Evolutionary conservation across 2,888 invertebrate species (phyloP).

Genomic region (Andrena camellia): DNA sequence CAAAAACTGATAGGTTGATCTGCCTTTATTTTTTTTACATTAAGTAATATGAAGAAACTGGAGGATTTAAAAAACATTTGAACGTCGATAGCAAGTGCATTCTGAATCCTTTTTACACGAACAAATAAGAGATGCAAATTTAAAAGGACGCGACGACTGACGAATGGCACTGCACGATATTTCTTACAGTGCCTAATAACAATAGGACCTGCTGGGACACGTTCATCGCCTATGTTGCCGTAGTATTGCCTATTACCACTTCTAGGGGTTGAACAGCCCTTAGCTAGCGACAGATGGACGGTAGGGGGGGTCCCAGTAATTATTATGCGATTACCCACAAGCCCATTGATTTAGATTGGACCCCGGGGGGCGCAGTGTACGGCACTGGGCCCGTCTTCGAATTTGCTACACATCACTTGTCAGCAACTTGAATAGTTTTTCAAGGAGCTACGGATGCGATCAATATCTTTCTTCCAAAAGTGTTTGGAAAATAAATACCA

Average conservation of each 20-base stretch:
- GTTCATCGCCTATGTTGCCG: slow-evolving; percentile 75
- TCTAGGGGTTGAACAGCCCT: slow-evolving; percentile 75
- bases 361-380: slow-evolving; percentile 78
- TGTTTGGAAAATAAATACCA: background rate
- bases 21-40: too few species aligned
- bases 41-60: too few species aligned
- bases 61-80: background rate
- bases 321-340: slow-evolving; percentile 85
- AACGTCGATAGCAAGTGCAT: background rate
- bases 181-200: slow-evolving; percentile 75
- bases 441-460: background rate
- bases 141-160: slow-evolving; percentile 24
- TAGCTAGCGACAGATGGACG: slow-evolving; percentile 82
- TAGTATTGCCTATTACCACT: slow-evolving; percentile 66
- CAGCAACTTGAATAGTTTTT: slow-evolving; percentile 36
- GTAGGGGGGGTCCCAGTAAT: slow-evolving; percentile 83
- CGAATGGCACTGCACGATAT: slow-evolving; percentile 67
- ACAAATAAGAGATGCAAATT: slow-evolving; percentile 27
- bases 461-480: background rate
- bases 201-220: slow-evolving; percentile 83
- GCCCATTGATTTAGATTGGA: slow-evolving; percentile 84
- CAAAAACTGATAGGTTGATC: too few species aligned
- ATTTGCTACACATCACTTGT: slow-evolving; percentile 71
- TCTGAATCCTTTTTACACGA: background rate
- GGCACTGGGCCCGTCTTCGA: slow-evolving; percentile 71